Base-by-base conservation (phyloP, 2,888 invertebrate species). In the Metellina segmentata region DNA sequence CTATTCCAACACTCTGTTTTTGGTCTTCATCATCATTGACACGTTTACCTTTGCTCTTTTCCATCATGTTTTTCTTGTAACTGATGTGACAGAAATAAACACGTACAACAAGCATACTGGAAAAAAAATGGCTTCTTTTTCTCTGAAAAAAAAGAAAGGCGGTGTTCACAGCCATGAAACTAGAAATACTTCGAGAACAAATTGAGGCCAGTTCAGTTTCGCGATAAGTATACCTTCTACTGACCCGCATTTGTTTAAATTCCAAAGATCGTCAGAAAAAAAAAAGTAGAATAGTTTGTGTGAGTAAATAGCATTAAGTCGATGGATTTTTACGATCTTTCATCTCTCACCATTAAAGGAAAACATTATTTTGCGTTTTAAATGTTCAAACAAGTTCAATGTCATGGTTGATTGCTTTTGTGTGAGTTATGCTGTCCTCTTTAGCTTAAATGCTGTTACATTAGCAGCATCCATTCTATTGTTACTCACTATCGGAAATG, bases 161-260 rank as follows among this genome's bases (percentile, higher is more conserved):
- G 16, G 9, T 9, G 61, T 61, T 61, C 13, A 16, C 11, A 61
- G 8, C 16, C 61, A 61, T 61, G 61, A 11, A 61, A 61, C 61
- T 61, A 16, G 7, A 9, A 61, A 11, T 16, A 11, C 61, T 61
- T 61, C 61, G 8, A 61, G 61, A 61, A 8, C 61, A 61, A 61
- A 61, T 61, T 61, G 61, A 61, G 61, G 61, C 61, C 61, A 61
- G 13, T 61, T 61, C 61, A 9, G 34, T 34, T 34, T 34, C 7
- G 51, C 52, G 52, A 77, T 77, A 77, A 74, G 53, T 71, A 53
- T 48, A 85, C 74, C 61, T 52, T 61, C 53, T 52, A 8, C n/a
- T 85, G 75, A 85, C 85, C 85, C 61, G 85, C 61, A 85, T 85
- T 75, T 52, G n/a, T 72, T 83, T 72, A 9, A 75, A n/a, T 61